Evolutionary conservation across 30 jellyfish, hydroid and myxozoan species (phyloP), one percentile per base, ranked within the genome.

Genomic region (Aurelia sp.): DNA sequence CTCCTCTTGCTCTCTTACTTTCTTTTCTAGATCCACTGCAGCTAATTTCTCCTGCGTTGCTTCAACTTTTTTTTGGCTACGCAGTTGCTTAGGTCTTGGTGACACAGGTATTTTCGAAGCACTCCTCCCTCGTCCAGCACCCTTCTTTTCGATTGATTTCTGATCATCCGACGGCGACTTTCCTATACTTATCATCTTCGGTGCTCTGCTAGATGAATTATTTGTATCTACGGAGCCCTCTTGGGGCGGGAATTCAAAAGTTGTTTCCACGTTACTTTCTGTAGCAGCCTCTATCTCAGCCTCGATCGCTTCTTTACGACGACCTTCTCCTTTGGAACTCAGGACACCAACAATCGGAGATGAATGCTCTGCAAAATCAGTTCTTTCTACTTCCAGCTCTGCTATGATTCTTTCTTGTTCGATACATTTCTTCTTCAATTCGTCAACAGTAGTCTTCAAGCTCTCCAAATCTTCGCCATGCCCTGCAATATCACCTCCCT

Each of bases 1-100:
- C 17, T 81, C 91, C 15, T 81, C 91, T 50, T 92, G 96, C 73
- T 86, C 89, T 33, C 59, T 62, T 3, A 86, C 52, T 58, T 67
- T 86, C 60, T 65, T 69, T 31, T 51, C 79, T 3, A 86, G 78
- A 27, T 71, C 66, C 21, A 51, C 89, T 13, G 58, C 61, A 12
- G 33, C 27, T n/a, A 62, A 13, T 3, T 27, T 47, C 44, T 23
- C 50, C 78, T 22, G 77, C 48, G 18, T 33, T 59, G 19, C 30
- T 8, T 62, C 31, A 17, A 12, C 73, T 27, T 52, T 21, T 11
- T 15, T 79, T 17, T n/a, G 81, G 23, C 62, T 70, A 18, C 11
- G 81, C 51, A 18, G 12, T 17, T 16, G 10, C 62, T 70, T 82
- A 4, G 76, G 80, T 19, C 92, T 57, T 35, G 92, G 92, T 9